These are phyloP conservation scores for Brachypteracias leptosomus DNA, from an alignment of 2,113 vertebrate genomes.

Conservation along the genomic window DNA sequence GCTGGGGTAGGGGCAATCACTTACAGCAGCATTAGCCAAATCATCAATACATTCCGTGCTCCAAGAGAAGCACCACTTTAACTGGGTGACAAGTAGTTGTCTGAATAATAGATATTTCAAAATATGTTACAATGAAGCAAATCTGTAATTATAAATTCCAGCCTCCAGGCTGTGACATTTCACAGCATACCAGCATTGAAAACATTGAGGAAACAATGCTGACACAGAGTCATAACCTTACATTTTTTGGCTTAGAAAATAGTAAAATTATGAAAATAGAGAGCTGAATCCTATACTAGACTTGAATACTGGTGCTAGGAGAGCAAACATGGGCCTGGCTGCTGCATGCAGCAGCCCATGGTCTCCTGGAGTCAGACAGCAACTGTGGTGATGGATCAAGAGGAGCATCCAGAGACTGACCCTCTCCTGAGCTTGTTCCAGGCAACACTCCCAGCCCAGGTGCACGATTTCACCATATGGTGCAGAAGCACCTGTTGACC, in stretches of 20 bases:
- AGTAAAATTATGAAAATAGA: not conserved
- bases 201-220: not conserved
- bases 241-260: not conserved
- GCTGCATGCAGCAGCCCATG: rapidly evolving
- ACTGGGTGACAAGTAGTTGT: not conserved
- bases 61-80: not conserved
- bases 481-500: not conserved
- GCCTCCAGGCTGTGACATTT: not conserved
- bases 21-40: not conserved
- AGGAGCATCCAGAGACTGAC: not conserved
- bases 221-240: not conserved
- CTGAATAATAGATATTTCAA: not conserved
- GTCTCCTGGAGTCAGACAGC: not conserved
- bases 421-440: not conserved
- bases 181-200: not conserved
- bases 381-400: rapidly evolving
- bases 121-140: not conserved
- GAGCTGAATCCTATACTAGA: not conserved
- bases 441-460: not conserved
- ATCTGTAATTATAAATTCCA: not conserved
- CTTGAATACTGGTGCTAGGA: not conserved
- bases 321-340: not conserved
- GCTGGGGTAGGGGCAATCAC: not conserved
- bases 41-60: not conserved
- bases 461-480: not conserved